These are phyloP conservation scores for Naja naja DNA, from an alignment of 2,113 vertebrate species.

Conservation along the genomic window DNA sequence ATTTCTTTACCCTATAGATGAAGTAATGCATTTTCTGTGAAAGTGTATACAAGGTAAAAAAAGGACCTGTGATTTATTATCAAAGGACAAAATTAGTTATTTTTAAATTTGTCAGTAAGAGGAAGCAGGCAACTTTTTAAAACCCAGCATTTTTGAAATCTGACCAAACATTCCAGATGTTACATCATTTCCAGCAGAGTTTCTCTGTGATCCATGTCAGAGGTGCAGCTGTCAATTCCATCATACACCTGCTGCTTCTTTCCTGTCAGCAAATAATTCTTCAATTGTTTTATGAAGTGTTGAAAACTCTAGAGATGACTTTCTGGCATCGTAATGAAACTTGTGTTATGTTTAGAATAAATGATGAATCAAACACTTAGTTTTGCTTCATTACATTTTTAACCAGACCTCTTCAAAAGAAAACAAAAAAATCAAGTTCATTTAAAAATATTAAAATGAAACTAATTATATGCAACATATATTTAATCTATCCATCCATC, in stretches of 20 bases:
- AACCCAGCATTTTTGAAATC: slow-evolving; percentile 63
- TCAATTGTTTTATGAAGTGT: slow-evolving; percentile 55
- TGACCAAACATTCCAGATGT: slow-evolving; percentile 73
- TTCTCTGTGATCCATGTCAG: slow-evolving; percentile 69
- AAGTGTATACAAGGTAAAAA: background rate
- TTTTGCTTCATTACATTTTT: slow-evolving; percentile 20
- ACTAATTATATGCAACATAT: background rate
- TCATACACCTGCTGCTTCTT: slow-evolving; percentile 66
- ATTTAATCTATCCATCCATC: too few relatives aligned
- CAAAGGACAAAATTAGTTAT: background rate
- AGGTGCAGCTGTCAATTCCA: slow-evolving; percentile 69
- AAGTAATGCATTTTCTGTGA: background rate
- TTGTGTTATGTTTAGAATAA: slow-evolving; percentile 21
- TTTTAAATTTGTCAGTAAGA: slow-evolving; percentile 46
- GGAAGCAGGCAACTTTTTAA: slow-evolving; percentile 31
- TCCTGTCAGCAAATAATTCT: slow-evolving; percentile 64
- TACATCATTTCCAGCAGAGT: slow-evolving; percentile 49
- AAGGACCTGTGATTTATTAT: background rate
- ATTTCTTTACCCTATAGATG: background rate
- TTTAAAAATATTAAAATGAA: background rate
- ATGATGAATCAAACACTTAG: background rate
- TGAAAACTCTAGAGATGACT: slow-evolving; percentile 51
- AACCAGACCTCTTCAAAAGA: background rate
- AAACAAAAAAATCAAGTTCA: background rate
- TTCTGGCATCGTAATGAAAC: slow-evolving; percentile 38